Evolutionary conservation across 2,113 vertebrate species (phyloP), one percentile per base, ranked within the genome.

Genomic region (Panurus biarmicus): DNA sequence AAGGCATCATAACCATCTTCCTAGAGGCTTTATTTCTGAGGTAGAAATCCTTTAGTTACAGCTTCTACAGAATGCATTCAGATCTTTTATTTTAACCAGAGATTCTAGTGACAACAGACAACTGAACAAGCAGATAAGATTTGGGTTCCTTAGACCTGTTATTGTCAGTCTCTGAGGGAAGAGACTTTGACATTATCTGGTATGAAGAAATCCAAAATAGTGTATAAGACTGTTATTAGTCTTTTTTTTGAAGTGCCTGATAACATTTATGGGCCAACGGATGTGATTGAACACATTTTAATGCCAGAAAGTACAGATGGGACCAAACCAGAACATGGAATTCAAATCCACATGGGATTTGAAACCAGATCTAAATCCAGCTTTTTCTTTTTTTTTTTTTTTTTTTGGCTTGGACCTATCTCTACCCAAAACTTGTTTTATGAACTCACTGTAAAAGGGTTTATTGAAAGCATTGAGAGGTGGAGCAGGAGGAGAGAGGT

Each of bases 161-260:
- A 74, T 14, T 89, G 85, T 89, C 87, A 76, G 91, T 95, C 95
- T 94, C 95, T 75, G 16, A 23, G 25, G 87, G 72, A 83, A 75
- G 95, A 95, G 94, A 58, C 92, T 85, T 58, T 42, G 95, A 83
- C 77, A 54, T 47, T 76, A 91, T 61, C 67, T 89, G 95, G 95
- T 95, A 48, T 44, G 93, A 87, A 95, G 94, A 94, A 84, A 71
- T 92, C 90, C 51, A 80, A 93, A 92, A 77, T 84, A 56, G 85
- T 64, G 89, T 97, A 25, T 75, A 96, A 95, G 96, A 97, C 97
- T 96, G 94, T 96, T 96, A 61, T 94, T 97, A 87, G 96, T 96
- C 96, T 98, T 97, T 96, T 96, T 92, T 97, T 97, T 97, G 96
- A 98, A 98, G 98, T 98, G 98, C 98, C 98, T 98, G 97, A 97